phyloP scores from a whole-genome alignment of 2,797 vertebrate genomes.

The Lateolabrax maculatus region DNA sequence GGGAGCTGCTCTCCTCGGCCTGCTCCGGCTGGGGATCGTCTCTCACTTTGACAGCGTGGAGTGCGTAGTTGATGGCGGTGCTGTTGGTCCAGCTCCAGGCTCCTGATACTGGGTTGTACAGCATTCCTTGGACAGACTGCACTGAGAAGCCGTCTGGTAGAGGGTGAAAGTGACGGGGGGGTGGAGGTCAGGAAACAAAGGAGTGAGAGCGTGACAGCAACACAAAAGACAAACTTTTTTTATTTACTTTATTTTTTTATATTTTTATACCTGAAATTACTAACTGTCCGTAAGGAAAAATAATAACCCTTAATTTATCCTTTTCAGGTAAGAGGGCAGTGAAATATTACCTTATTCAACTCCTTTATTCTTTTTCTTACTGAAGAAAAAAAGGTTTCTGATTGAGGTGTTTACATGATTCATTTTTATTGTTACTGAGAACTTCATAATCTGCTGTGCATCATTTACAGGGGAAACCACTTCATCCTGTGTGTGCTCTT shows the following conservation, averaged over 20 bases:
- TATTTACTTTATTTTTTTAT: too few relatives aligned
- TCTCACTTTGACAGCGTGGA: conserved; percentile 89
- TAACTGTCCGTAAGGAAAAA: background rate
- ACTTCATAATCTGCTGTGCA: background rate
- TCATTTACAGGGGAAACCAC: background rate
- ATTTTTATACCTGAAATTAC: too few relatives aligned
- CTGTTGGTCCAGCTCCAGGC: conserved; percentile 91
- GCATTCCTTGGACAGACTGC: conserved; percentile 90
- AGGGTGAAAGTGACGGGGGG: background rate
- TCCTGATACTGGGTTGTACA: conserved; percentile 91
- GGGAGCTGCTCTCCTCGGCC: conserved; percentile 42
- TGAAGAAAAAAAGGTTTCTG: too few relatives aligned
- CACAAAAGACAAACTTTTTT: background rate
- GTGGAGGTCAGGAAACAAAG: background rate
- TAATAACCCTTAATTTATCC: background rate
- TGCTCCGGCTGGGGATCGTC: conserved; percentile 25
- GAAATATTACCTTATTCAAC: background rate
- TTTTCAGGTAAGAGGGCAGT: background rate
- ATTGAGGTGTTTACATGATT: background rate
- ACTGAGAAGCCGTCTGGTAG: conserved; percentile 91
- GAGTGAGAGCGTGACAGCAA: background rate
- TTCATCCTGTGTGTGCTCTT: background rate
- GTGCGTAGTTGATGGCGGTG: conserved; percentile 92
- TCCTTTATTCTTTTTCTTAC: background rate
- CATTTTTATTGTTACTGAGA: background rate